Conservation (phyloP, 2,113 vertebrate species). For the Bos taurus region DNA sequence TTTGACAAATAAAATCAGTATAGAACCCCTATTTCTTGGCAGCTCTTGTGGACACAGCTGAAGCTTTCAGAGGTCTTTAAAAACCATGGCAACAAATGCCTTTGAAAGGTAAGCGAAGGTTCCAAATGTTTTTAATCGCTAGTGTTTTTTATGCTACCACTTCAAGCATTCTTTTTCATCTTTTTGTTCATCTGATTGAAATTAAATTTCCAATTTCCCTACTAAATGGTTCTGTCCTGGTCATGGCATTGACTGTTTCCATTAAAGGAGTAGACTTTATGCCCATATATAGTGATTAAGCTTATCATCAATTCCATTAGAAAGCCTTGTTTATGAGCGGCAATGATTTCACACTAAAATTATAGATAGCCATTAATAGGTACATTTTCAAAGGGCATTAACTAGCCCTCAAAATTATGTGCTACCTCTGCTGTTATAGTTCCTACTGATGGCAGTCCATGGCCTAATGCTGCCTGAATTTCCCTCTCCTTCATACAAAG, state of each 20-base stretch:
- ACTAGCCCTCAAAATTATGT: slow-evolving; percentile 24
- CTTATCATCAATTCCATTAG: slow-evolving; percentile 60
- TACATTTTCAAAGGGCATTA: slow-evolving; percentile 51
- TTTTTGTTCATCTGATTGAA: slow-evolving; percentile 69
- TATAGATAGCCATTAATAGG: slow-evolving; percentile 56
- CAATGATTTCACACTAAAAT: slow-evolving; percentile 53
- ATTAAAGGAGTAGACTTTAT: slow-evolving; percentile 48
- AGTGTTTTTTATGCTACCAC: slow-evolving; percentile 57
- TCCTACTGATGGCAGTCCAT: not conserved
- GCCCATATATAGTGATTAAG: slow-evolving; percentile 24
- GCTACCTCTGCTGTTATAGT: not conserved
- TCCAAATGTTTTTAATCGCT: slow-evolving; percentile 72
- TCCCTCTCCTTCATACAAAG: not conserved
- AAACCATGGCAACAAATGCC: slow-evolving; percentile 78
- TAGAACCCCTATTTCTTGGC: slow-evolving; percentile 70
- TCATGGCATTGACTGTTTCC: slow-evolving; percentile 11
- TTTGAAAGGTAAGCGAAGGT: slow-evolving; percentile 69
- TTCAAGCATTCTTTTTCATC: slow-evolving; percentile 63
- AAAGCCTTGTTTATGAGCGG: slow-evolving; percentile 36
- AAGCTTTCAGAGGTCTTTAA: slow-evolving; percentile 70
- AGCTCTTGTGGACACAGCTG: slow-evolving; percentile 61
- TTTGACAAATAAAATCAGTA: slow-evolving; percentile 66
- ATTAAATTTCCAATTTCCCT: slow-evolving; percentile 67
- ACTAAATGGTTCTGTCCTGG: slow-evolving; percentile 50
- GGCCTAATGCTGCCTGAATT: not conserved